phyloP scores from a whole-genome alignment of 2,797 vertebrate species.

The Danio choprae region DNA sequence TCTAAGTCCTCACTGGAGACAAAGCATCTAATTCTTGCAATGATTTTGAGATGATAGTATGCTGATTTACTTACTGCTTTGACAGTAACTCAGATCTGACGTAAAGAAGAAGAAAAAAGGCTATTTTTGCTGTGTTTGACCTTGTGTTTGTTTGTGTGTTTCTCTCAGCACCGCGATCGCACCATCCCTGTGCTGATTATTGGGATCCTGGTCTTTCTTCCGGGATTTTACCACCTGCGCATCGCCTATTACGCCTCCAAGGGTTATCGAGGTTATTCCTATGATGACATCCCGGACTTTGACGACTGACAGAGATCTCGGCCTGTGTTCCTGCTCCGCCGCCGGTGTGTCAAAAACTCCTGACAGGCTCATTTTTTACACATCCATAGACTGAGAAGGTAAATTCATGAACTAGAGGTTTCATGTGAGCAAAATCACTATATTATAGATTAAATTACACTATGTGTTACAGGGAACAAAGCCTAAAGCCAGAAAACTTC shows the following conservation, averaged over 20 bases:
- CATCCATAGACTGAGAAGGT: constrained; percentile 5
- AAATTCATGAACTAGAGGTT: constrained; percentile 12
- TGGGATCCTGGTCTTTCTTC: constrained; percentile 94
- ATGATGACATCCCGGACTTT: constrained; percentile 97
- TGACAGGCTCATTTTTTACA: constrained; percentile 27
- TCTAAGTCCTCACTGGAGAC: too few species aligned
- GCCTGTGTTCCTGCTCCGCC: constrained; percentile 7
- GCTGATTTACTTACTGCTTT: too few species aligned
- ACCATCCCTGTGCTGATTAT: constrained; percentile 94
- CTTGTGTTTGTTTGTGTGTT: not conserved
- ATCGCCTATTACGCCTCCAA: constrained; percentile 95
- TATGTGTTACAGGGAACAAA: constrained; percentile 20
- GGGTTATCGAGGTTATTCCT: constrained; percentile 95
- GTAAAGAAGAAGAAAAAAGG: too few species aligned
- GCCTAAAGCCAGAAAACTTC: not conserved
- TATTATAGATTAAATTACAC: not conserved
- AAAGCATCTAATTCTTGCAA: too few species aligned
- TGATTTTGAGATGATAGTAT: too few species aligned
- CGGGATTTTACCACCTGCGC: constrained; percentile 94
- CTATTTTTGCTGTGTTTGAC: not conserved
- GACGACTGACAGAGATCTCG: constrained; percentile 81
- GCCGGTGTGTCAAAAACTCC: not conserved
- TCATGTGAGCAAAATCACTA: constrained; percentile 13
- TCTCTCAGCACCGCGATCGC: constrained; percentile 85
- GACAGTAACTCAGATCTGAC: too few species aligned